These are phyloP conservation scores for Chelonus insularis DNA, from an alignment of 1,140 invertebrate species.

Conservation along the genomic window DNA sequence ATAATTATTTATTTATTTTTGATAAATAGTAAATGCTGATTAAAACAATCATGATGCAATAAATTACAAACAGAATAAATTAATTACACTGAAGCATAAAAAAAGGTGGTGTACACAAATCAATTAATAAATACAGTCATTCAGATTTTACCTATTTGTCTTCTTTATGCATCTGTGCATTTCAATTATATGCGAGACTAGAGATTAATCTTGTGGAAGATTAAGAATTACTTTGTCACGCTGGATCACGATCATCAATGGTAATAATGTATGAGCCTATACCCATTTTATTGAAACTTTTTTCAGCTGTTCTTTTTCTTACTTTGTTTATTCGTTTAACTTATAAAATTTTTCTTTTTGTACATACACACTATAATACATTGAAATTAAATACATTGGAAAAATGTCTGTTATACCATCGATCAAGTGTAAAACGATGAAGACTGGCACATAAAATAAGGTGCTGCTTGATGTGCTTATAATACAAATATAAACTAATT, in stretches of 20 bases:
- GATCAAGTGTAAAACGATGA: not conserved
- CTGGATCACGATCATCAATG: not conserved
- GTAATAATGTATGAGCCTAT: constrained; percentile 1
- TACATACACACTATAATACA: not conserved
- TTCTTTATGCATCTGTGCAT: constrained; percentile 4
- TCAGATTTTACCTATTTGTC: not conserved
- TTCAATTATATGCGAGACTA: constrained; percentile 12
- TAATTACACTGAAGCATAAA: too few relatives aligned
- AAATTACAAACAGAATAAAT: too few relatives aligned
- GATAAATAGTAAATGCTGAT: too few relatives aligned
- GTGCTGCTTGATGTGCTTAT: too few relatives aligned
- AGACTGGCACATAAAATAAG: not conserved
- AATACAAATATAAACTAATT: not conserved
- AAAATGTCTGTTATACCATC: not conserved
- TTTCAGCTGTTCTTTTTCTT: not conserved
- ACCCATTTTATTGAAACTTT: not conserved
- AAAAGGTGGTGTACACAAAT: too few relatives aligned
- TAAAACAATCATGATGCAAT: too few relatives aligned
- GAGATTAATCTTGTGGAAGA: constrained; percentile 7
- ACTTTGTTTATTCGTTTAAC: not conserved
- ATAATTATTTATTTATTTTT: too few relatives aligned
- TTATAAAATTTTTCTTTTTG: not conserved
- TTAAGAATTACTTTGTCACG: constrained; percentile 1
- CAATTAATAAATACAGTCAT: not conserved
- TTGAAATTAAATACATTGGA: not conserved